These are phyloP conservation scores for Apis laboriosa DNA, from an alignment of 1,140 invertebrate species.

Conservation along the genomic window DNA sequence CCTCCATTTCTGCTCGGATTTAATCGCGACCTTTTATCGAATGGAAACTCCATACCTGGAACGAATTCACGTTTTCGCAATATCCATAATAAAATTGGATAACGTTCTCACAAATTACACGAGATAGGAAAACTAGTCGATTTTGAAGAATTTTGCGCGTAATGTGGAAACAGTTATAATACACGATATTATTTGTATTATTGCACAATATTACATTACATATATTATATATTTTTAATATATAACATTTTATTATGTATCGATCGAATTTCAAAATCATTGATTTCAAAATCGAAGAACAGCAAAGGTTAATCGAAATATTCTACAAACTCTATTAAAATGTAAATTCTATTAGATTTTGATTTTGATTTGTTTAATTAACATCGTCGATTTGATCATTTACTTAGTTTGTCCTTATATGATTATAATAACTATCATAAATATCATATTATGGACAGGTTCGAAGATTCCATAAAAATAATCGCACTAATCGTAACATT, in stretches of 20 bases:
- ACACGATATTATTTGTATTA: neutral
- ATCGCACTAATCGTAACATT: no score
- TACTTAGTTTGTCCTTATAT: neutral
- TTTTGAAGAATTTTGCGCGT: neutral
- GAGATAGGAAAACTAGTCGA: neutral
- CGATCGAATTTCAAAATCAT: neutral
- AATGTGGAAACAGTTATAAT: neutral
- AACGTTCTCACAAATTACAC: neutral
- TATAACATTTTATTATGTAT: neutral
- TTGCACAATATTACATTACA: no score
- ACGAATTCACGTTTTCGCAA: conserved; percentile 15
- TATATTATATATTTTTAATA: no score
- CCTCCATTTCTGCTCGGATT: conserved; percentile 10
- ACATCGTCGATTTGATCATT: neutral
- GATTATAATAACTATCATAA: neutral
- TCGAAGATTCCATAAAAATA: neutral
- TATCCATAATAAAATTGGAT: neutral
- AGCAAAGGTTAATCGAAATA: neutral
- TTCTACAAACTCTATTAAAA: neutral
- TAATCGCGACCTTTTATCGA: conserved; percentile 24
- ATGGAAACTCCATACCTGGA: neutral
- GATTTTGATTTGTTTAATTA: neutral
- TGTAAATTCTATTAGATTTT: neutral
- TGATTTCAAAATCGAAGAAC: neutral
- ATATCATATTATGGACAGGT: neutral